A percentile compares a stretch with the other conserved stretches of the same genome.
These are phyloP conservation scores for Harlomillsia oculata DNA, from an alignment of 1,140 invertebrate species.

Conservation along the genomic window DNA sequence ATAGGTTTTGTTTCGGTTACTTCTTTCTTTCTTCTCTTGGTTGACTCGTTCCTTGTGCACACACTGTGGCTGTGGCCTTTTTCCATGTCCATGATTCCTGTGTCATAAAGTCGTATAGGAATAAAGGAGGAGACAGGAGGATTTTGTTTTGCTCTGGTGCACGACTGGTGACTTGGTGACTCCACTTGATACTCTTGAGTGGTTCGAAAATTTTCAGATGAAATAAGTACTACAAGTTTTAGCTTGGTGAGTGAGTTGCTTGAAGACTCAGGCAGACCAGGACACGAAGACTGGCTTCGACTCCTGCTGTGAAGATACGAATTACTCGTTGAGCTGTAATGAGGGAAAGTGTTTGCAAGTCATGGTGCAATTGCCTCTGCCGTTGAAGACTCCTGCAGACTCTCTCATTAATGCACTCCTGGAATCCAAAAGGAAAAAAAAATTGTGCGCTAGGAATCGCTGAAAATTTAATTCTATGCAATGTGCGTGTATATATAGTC, in stretches of 20 bases:
- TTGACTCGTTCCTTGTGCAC: not conserved
- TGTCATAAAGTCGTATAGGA: too few relatives aligned
- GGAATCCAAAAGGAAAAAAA: constrained; percentile 33
- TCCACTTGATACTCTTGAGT: constrained; percentile 21
- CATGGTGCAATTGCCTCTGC: constrained; percentile 34
- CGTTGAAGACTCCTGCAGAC: constrained; percentile 28
- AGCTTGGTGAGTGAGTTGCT: not conserved
- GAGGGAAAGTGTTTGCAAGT: constrained; percentile 36
- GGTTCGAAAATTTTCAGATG: constrained; percentile 10
- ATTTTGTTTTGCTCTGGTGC: constrained; percentile 16
- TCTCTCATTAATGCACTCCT: constrained; percentile 36
- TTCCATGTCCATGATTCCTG: too few relatives aligned
- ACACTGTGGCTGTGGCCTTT: not conserved
- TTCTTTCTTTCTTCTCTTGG: not conserved
- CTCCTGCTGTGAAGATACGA: constrained; percentile 33
- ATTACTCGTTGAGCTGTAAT: constrained; percentile 36
- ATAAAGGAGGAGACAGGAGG: too few relatives aligned
- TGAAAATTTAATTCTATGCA: constrained; percentile 23
- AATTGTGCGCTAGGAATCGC: constrained; percentile 19
- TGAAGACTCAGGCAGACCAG: not conserved
- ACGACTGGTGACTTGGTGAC: too few relatives aligned
- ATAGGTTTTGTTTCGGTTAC: constrained; percentile 18
- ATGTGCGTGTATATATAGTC: constrained; percentile 8
- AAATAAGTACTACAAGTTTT: constrained; percentile 13
- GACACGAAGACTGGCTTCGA: not conserved